Evolutionary conservation across 2,888 invertebrate species (phyloP), one percentile per base, ranked within the genome.

Genomic region (Mythimna pallens): DNA sequence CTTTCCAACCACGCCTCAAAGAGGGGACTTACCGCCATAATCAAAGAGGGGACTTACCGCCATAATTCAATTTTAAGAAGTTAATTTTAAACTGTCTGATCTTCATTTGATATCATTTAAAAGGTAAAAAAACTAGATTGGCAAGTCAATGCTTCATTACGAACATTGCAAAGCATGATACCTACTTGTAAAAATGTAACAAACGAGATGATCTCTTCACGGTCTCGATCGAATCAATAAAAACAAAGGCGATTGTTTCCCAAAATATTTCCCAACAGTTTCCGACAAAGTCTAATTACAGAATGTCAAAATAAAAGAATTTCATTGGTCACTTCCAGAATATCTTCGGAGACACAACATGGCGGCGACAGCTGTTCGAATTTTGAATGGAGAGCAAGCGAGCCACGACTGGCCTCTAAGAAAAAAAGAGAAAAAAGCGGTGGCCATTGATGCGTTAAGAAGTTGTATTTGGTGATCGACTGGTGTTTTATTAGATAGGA

Each of bases 311-410:
- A 85, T 69, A 82, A 78, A 81, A 78, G 65, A 77, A 77, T 9
- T 50, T 63, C 55, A 74, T 74, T 75, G 75, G 75, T 61, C 82
- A 75, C 73, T 84, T 86, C 82, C 67, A 84, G 75, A 74, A 65
- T 67, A 72, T 76, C 70, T 59, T 54, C 55, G 80, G 58, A 61
- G 17, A 61, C 70, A 55, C 57, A 76, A 85, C 58, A 79, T 81
- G 77, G 78, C 76, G 77, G 25, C 64, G 81, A 88, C 90, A 90
- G 88, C 86, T 89, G 91, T 89, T 89, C 74, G 84, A 88, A 86
- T 85, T 87, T 90, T 89, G 89, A 92, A 92, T 91, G 89, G 84
- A 86, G 85, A 83, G 50, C 77, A 77, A 85, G 61, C 76, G 63
- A 83, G 78, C 85, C 87, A 86, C 85, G 88, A 85, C 82, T 84